phyloP scores from a whole-genome alignment of 2,888 invertebrate species.

The Campoplex nolae region DNA sequence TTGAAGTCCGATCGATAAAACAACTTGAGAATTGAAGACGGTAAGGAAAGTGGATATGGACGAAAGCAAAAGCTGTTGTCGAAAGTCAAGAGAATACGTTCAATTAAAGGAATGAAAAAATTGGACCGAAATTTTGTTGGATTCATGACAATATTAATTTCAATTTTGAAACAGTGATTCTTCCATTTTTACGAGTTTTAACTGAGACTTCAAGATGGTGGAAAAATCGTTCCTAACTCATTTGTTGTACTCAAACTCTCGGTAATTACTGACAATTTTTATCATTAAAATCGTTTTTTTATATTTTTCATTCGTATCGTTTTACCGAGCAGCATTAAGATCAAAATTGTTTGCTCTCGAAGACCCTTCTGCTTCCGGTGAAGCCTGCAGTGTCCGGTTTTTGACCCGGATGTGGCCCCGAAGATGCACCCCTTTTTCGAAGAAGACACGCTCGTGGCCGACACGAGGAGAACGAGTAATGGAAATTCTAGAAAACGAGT shows the following conservation, averaged over 20 bases:
- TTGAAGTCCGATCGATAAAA: conserved; percentile 33
- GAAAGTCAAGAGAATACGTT: not conserved
- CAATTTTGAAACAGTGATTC: not conserved
- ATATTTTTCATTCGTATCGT: not conserved
- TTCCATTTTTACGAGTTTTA: not conserved
- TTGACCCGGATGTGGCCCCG: conserved; percentile 78
- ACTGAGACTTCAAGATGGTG: no score
- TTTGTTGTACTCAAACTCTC: not conserved
- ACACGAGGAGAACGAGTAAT: conserved; percentile 60
- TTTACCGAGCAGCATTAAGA: not conserved
- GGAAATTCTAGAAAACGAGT: conserved; percentile 78
- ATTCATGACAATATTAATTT: not conserved
- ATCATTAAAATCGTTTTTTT: not conserved
- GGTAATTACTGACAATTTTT: not conserved
- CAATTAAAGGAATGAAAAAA: not conserved
- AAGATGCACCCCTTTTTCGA: conserved; percentile 48
- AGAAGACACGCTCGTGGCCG: conserved; percentile 9
- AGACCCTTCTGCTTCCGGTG: conserved; percentile 34
- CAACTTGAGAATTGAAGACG: conserved; percentile 47
- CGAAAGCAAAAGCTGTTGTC: not conserved
- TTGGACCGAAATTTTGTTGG: not conserved
- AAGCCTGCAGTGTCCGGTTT: conserved; percentile 76
- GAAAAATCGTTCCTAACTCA: not conserved
- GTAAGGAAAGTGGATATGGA: conserved; percentile 60
- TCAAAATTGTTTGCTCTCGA: not conserved